Evolutionary conservation across 2,113 vertebrate genomes (phyloP), one percentile per base, ranked within the genome.

Genomic region (Vanacampus margaritifer): DNA sequence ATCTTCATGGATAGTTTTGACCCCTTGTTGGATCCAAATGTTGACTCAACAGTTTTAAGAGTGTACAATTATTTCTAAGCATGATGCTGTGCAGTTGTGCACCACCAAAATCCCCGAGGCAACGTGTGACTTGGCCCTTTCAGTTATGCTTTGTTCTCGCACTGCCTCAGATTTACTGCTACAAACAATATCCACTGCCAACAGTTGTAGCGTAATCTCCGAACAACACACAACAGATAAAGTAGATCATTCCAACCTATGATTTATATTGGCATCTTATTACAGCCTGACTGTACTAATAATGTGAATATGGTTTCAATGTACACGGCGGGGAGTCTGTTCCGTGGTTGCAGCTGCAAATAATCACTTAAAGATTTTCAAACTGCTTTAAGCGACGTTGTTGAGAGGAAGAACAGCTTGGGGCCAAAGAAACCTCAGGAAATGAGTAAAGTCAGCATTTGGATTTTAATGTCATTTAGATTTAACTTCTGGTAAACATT

Each of bases 401-500:
- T 21, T 45, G 26, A 58, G 17, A 51, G 16, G 2, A 63, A 9
- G 59, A 54, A 51, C 14, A 10, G 13, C 37, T 46, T 9, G 51
- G 4, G 50, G 35, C 7, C 14, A 21, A 6, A 14, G 59, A 75
- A 62, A 37, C 24, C 48, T 62, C 53, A 39, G 65, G 50, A 76
- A 73, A 58, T 51, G 10, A 65, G 17, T 28, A 11, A 59, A 75
- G 66, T 12, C 35, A 36, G 54, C 50, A 43, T 65, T 48, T 67
- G 0, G 68, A 73, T 67, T n/a, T 46, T 60, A 64, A 57, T 41
- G 65, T 73, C 74, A 69, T 63, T 50, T n/a, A 8, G 21, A 6
- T 46, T 46, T 46, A 39, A 58, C 64, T 67, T 72, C 50, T 68
- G 21, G 54, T 74, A n/a, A 66, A 64, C 51, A 53, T 24, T 67